These are phyloP conservation scores for Palloptera scutellata DNA, from an alignment of 2,888 invertebrate genomes.

Conservation along the genomic window DNA sequence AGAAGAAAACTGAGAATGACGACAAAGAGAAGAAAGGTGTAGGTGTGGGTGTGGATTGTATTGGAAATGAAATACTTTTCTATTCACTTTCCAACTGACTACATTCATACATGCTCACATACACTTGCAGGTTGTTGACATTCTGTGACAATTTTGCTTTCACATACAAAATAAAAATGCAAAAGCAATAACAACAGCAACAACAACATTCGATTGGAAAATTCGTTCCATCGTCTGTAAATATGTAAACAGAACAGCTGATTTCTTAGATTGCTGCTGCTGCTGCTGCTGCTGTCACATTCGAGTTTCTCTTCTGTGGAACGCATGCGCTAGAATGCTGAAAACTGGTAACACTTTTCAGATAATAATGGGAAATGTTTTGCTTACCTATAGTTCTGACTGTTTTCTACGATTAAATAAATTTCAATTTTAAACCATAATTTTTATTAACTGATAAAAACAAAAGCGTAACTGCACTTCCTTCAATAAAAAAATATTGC, in stretches of 20 bases:
- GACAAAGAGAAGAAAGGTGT: neutral
- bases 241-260: conserved; percentile 21
- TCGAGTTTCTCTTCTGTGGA: too few relatives aligned
- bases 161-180: neutral
- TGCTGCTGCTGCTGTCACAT: neutral
- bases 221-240: conserved; percentile 12
- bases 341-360: too few relatives aligned
- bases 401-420: too few relatives aligned
- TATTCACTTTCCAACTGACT: neutral
- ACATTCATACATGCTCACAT: neutral
- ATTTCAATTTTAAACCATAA: too few relatives aligned
- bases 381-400: too few relatives aligned
- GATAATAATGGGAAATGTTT: too few relatives aligned
- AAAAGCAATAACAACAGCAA: neutral
- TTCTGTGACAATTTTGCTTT: conserved; percentile 34
- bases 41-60: neutral
- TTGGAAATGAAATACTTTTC: too few relatives aligned
- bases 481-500: too few relatives aligned
- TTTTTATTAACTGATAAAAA: too few relatives aligned
- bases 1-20: neutral
- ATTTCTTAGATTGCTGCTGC: conserved; percentile 2
- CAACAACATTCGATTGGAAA: too few relatives aligned
- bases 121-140: conserved; percentile 37
- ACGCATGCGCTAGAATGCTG: too few relatives aligned
- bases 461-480: too few relatives aligned